A percentile compares a stretch with the other conserved stretches of the same genome.
Evolutionary conservation across 1,140 invertebrate genomes (phyloP).

Genomic region (Bicyclus anynana): DNA sequence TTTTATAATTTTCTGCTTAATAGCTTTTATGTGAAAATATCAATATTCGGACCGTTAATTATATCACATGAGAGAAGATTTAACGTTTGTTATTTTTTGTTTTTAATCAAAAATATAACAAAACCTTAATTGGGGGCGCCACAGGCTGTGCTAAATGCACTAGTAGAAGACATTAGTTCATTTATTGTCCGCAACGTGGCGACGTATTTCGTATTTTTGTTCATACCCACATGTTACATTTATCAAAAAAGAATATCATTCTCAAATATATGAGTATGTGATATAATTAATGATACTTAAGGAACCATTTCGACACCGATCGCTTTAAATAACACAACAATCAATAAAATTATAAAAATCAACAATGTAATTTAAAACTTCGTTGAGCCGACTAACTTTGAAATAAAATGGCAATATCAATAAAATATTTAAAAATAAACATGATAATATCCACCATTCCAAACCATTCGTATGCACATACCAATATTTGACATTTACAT

Average conservation of each 20-base stretch:
- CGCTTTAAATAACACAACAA: slow-evolving; percentile 45
- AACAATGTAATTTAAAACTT: slow-evolving; percentile 39
- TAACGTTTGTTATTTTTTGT: too few species aligned
- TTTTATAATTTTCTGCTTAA: neutral
- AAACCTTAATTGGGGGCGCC: too few species aligned
- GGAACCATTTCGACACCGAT: slow-evolving; percentile 45
- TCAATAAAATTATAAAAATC: slow-evolving; percentile 49
- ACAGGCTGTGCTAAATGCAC: too few species aligned
- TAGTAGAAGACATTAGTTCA: too few species aligned
- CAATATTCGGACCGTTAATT: neutral
- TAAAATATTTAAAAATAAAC: slow-evolving; percentile 30
- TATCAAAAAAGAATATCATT: too few species aligned
- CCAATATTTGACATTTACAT: slow-evolving; percentile 17
- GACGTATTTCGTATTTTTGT: too few species aligned
- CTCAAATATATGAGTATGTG: too few species aligned
- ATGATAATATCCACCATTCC: slow-evolving; percentile 36
- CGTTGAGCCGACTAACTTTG: slow-evolving; percentile 9
- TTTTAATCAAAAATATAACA: too few species aligned
- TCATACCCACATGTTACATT: too few species aligned
- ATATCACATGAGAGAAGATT: too few species aligned
- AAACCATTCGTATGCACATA: slow-evolving; percentile 27
- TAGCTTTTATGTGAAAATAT: neutral
- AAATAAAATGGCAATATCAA: slow-evolving; percentile 35
- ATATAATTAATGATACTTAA: slow-evolving; percentile 18
- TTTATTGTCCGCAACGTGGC: too few species aligned